Percentiles rank a stretch among this genome's conserved stretches.
Conservation (phyloP, 2,888 invertebrate species). For the Thymelicus sylvestris region DNA sequence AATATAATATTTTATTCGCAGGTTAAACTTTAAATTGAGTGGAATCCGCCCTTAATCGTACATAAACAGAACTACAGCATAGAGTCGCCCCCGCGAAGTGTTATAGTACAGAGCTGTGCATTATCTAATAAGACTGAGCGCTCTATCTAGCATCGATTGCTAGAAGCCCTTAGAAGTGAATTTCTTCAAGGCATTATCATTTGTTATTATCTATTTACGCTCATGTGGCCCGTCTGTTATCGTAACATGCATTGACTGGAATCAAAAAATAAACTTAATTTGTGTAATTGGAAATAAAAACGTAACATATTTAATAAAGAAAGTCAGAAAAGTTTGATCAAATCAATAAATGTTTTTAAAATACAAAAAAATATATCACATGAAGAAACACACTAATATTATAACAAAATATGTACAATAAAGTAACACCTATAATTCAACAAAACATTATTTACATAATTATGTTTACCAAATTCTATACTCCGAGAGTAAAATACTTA, state of each 20-base stretch:
- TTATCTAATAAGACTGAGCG: no score
- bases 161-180: background rate
- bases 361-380: constrained; percentile 59
- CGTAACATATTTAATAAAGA: constrained; percentile 17
- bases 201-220: background rate
- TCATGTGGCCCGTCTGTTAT: background rate
- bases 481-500: constrained; percentile 37
- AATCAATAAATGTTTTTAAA: constrained; percentile 61
- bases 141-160: no score
- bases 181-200: background rate
- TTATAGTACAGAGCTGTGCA: no score
- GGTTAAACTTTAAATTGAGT: no score
- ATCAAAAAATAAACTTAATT: constrained; percentile 1
- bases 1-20: no score
- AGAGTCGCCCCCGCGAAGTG: no score
- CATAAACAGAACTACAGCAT: no score
- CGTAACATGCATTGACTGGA: constrained; percentile 12
- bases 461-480: constrained; percentile 57
- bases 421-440: constrained; percentile 82
- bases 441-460: constrained; percentile 78
- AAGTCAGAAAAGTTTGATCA: constrained; percentile 54
- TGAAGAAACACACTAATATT: constrained; percentile 70
- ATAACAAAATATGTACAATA: constrained; percentile 82
- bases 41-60: no score
- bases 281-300: constrained; percentile 7